Evolutionary conservation across 2,888 invertebrate species (phyloP).

Genomic region (Myopa testacea): DNA sequence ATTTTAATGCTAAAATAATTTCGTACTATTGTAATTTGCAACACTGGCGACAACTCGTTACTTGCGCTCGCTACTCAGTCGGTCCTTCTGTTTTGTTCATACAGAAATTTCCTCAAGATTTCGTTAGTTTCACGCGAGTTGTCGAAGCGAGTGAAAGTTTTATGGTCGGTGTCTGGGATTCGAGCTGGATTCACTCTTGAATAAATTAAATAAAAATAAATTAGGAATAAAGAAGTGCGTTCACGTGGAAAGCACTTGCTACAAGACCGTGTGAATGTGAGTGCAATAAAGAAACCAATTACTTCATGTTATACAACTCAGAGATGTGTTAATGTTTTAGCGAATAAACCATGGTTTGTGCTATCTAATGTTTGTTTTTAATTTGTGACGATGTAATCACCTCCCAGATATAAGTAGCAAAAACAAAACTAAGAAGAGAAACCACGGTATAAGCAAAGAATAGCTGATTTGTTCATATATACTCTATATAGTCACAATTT

Average conservation of each 20-base stretch:
- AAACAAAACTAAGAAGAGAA: neutral
- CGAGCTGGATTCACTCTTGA: neutral
- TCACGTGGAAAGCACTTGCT: neutral
- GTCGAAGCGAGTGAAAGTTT: slow-evolving; percentile 24
- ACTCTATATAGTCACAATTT: too few relatives aligned
- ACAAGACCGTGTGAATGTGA: too few relatives aligned
- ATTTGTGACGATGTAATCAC: neutral
- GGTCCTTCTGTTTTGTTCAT: neutral
- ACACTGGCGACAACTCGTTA: neutral
- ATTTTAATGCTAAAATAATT: too few relatives aligned
- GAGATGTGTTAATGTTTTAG: too few relatives aligned
- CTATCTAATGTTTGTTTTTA: too few relatives aligned
- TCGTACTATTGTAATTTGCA: too few relatives aligned
- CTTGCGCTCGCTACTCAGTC: neutral
- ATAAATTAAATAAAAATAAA: slow-evolving; percentile 8
- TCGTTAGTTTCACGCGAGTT: slow-evolving; percentile 33
- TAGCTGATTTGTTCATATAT: too few relatives aligned
- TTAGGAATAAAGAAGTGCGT: neutral
- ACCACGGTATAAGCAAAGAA: neutral
- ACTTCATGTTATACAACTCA: too few relatives aligned
- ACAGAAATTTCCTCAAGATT: slow-evolving; percentile 3
- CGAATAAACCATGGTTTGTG: too few relatives aligned
- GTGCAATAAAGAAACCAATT: too few relatives aligned
- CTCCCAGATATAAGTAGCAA: neutral
- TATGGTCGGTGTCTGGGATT: neutral